Percentiles rank a stretch among this genome's conserved stretches.
phyloP scores from a whole-genome alignment of 2,113 vertebrate species.

The Saccopteryx leptura region DNA sequence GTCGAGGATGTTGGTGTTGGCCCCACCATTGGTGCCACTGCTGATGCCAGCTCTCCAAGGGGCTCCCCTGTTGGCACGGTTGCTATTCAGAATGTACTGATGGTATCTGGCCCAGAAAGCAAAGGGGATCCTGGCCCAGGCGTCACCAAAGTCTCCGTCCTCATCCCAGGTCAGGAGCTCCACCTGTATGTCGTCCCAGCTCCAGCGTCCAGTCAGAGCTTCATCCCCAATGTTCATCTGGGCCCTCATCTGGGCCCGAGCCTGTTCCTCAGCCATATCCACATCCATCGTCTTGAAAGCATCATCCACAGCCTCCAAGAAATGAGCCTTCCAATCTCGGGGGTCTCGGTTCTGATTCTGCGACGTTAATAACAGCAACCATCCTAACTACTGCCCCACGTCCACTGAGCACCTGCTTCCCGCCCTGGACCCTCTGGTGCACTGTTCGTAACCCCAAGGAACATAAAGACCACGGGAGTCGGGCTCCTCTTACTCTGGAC shows the following conservation, averaged over 20 bases:
- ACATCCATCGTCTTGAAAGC: slow-evolving; percentile 75
- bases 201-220: slow-evolving; percentile 73
- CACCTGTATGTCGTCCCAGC: slow-evolving; percentile 75
- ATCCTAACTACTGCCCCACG: not conserved
- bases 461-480: not conserved
- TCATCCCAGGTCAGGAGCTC: slow-evolving; percentile 75
- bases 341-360: slow-evolving; percentile 80
- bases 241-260: slow-evolving; percentile 77
- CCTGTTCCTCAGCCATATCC: slow-evolving; percentile 72
- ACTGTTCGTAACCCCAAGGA: accelerated
- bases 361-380: not conserved
- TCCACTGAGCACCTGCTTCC: not conserved
- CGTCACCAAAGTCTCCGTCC: slow-evolving; percentile 73
- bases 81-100: slow-evolving; percentile 80
- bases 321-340: slow-evolving; percentile 72
- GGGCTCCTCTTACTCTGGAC: not conserved
- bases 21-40: slow-evolving; percentile 35
- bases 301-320: slow-evolving; percentile 77
- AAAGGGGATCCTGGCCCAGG: slow-evolving; percentile 80
- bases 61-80: slow-evolving; percentile 66
- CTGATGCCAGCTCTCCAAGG: slow-evolving; percentile 66
- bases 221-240: slow-evolving; percentile 75
- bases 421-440: not conserved
- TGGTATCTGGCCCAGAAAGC: slow-evolving; percentile 80
- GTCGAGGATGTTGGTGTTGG: slow-evolving; percentile 68